A percentile compares a stretch with the other conserved stretches of the same genome.
These are phyloP conservation scores for Rhombomys opimus DNA, from an alignment of 2,113 vertebrate genomes.

Conservation along the genomic window DNA sequence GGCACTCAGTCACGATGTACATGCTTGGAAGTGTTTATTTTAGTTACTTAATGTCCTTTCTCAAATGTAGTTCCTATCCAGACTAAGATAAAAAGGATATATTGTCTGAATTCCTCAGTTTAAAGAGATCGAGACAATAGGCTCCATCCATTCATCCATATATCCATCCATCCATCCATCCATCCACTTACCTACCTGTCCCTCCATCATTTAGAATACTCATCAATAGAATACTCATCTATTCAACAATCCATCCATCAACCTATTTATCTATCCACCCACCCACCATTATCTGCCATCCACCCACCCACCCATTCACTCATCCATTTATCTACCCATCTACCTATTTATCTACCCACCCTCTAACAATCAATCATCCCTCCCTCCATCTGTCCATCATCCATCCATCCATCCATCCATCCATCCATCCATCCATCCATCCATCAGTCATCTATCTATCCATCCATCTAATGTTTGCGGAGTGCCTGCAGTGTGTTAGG, in stretches of 20 bases:
- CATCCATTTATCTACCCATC: not conserved
- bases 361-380: not conserved
- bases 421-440: not conserved
- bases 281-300: not conserved
- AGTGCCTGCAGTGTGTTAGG: not conserved
- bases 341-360: accelerated
- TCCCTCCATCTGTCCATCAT: not conserved
- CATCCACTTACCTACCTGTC: not conserved
- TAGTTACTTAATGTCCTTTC: not conserved
- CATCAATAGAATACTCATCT: no score
- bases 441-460: no score
- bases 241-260: not conserved
- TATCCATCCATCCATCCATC: not conserved
- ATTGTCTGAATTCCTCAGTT: not conserved
- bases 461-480: not conserved
- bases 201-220: no score
- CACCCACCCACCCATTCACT: not conserved
- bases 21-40: not conserved
- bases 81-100: not conserved
- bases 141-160: not conserved
- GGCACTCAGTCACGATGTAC: not conserved
- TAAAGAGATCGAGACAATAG: not conserved
- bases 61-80: not conserved
- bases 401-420: not conserved
- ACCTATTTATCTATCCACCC: not conserved